Evolutionary conservation across 2,113 vertebrate genomes (phyloP).

Genomic region (Corydoras maculifer): DNA sequence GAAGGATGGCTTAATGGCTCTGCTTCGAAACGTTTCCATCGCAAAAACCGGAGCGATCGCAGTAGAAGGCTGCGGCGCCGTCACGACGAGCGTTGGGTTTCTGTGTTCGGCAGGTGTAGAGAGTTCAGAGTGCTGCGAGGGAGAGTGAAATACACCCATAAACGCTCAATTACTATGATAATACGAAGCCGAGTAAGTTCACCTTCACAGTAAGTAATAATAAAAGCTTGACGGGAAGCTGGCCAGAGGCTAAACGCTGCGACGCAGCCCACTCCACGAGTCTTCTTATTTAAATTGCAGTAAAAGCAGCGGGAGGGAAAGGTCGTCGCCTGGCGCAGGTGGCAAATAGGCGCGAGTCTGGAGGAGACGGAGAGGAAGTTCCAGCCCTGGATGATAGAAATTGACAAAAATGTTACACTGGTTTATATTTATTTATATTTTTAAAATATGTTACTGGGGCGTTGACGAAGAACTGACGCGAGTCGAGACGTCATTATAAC

Average conservation of each 20-base stretch:
- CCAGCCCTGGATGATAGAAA: neutral
- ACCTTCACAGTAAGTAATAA: constrained; percentile 45
- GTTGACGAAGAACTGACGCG: no score
- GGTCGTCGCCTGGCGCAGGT: constrained; percentile 25
- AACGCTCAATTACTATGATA: constrained; percentile 46
- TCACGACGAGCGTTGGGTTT: neutral
- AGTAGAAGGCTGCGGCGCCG: no score
- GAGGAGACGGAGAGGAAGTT: neutral
- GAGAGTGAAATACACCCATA: constrained; percentile 28
- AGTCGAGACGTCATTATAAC: no score
- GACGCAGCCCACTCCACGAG: constrained; percentile 3
- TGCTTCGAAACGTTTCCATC: no score
- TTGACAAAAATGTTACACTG: constrained; percentile 7
- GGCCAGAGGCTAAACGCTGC: constrained; percentile 31
- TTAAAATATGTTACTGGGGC: neutral
- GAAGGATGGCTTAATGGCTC: no score
- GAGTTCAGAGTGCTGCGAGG: constrained; percentile 1
- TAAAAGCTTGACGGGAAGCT: constrained; percentile 32
- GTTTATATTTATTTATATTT: constrained; percentile 15
- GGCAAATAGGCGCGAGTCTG: constrained; percentile 6
- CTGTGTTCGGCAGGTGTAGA: constrained; percentile 25
- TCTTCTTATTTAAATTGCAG: constrained; percentile 43
- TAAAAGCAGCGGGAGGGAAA: constrained; percentile 22
- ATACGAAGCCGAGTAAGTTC: constrained; percentile 43
- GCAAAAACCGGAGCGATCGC: no score